Base-by-base conservation (phyloP, 2,797 vertebrate genomes). In the Aulostomus chinensis region DNA sequence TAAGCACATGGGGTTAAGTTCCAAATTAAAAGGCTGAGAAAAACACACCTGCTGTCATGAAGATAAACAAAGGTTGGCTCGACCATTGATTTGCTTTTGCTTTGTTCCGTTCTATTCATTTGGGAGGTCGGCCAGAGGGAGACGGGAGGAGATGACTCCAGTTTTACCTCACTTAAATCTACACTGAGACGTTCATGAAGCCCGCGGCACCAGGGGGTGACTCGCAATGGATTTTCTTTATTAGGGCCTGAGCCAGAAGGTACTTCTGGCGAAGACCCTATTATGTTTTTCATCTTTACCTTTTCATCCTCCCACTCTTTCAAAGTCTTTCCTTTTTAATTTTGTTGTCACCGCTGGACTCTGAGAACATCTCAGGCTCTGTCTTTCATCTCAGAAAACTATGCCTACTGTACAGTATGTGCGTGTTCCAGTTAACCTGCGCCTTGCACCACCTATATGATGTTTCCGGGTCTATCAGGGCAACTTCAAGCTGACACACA, bases 101-200 rank as follows among this genome's bases (percentile, higher is more conserved):
- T 57, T 59, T 33, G 20, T 29, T 48, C 26, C 7, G 3, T n/a
- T n/a, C n/a, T n/a, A 6, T 63, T 18, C 30, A 58, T 43, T 57
- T 59, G 9, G 17, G 21, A 29, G 30, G 7, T 21, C 32, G 26
- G 13, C 56, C 39, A 25, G 25, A 12, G 26, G 33, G 33, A 51
- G 33, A 37, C 14, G 1, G 10, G 16, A 6, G 18, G 32, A 29
- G 36, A 38, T 42, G 36, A 37, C 15, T 55, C 22, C 7, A 40
- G 49, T 57, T 71, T 54, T 47, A 13, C 21, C 17, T 53, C 10
- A n/a, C n/a, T 25, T 48, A 52, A 70, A 70, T 26, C 52, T 68
- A 59, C 45, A 28, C 14, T 17, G 11, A 9, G 11, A 53, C 48
- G 26, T 59, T 57, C 45, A 42, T 28, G 30, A 39, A 66, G 60